Percentiles rank a stretch among this genome's conserved stretches.
phyloP scores from a whole-genome alignment of 2,113 vertebrate species.

The Gambusia affinis region DNA sequence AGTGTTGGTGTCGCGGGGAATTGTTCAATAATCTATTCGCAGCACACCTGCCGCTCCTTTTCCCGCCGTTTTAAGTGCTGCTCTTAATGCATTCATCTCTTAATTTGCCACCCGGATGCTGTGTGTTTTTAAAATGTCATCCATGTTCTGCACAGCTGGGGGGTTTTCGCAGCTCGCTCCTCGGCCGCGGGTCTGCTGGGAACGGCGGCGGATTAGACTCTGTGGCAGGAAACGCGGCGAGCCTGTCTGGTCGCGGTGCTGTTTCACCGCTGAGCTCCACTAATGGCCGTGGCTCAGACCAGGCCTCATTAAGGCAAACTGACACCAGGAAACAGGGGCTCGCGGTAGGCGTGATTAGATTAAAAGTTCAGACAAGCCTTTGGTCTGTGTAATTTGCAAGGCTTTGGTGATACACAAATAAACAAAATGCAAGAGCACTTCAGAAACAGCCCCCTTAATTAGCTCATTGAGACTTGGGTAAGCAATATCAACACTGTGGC shows the following conservation, averaged over 20 bases:
- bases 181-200: slow-evolving; percentile 59
- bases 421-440: slow-evolving; percentile 73
- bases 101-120: slow-evolving; percentile 50
- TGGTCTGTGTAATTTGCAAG: slow-evolving; percentile 71
- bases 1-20: slow-evolving; percentile 26
- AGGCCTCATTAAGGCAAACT: slow-evolving; percentile 74
- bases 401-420: slow-evolving; percentile 70
- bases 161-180: slow-evolving; percentile 36
- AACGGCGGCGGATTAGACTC: slow-evolving; percentile 65
- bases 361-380: slow-evolving; percentile 77
- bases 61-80: slow-evolving; percentile 27
- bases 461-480: slow-evolving; percentile 69
- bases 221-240: slow-evolving; percentile 51
- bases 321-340: slow-evolving; percentile 69
- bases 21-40: slow-evolving; percentile 13
- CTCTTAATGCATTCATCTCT: slow-evolving; percentile 53
- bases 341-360: slow-evolving; percentile 71
- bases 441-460: slow-evolving; percentile 73
- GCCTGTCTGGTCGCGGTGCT: slow-evolving; percentile 57
- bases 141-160: slow-evolving; percentile 63
- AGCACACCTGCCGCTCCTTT: slow-evolving; percentile 37
- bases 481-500: slow-evolving; percentile 54
- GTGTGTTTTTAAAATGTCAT: slow-evolving; percentile 67
- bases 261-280: slow-evolving; percentile 72
- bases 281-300: slow-evolving; percentile 72